Conservation (phyloP, 2,797 vertebrate genomes). For the Lacerta bilineata region DNA sequence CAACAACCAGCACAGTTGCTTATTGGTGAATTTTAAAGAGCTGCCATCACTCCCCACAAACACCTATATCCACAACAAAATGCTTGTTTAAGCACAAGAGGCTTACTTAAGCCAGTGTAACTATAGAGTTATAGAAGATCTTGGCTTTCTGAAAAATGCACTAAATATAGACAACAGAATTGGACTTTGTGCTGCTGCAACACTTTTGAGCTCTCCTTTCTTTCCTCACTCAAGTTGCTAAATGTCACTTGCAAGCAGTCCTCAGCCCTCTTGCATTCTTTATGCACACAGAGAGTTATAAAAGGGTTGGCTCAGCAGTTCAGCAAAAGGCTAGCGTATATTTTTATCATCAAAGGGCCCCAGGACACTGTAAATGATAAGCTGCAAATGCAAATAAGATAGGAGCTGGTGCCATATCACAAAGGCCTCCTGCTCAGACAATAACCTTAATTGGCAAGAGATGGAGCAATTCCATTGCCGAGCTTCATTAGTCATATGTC, state of each 20-base stretch:
- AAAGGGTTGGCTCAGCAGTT: background rate
- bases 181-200: conserved; percentile 18
- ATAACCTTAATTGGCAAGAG: conserved; percentile 2
- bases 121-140: conserved; percentile 35
- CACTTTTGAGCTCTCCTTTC: background rate
- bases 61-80: background rate
- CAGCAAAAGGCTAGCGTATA: conserved; percentile 12
- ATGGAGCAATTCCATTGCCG: background rate
- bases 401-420: background rate
- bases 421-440: background rate
- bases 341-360: conserved; percentile 30
- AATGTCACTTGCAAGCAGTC: conserved; percentile 43
- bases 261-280: conserved; percentile 23
- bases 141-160: conserved; percentile 71
- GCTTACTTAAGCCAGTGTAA: conserved; percentile 39
- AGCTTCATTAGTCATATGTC: background rate
- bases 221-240: background rate
- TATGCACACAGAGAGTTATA: fast-evolving
- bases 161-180: conserved; percentile 71
- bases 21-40: background rate
- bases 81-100: conserved; percentile 19
- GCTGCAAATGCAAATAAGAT: conserved; percentile 17
- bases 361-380: conserved; percentile 19
- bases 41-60: background rate
- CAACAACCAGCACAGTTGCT: too few species aligned